phyloP scores from a whole-genome alignment of 2,888 invertebrate genomes.

The Nephrotoma flavescens region DNA sequence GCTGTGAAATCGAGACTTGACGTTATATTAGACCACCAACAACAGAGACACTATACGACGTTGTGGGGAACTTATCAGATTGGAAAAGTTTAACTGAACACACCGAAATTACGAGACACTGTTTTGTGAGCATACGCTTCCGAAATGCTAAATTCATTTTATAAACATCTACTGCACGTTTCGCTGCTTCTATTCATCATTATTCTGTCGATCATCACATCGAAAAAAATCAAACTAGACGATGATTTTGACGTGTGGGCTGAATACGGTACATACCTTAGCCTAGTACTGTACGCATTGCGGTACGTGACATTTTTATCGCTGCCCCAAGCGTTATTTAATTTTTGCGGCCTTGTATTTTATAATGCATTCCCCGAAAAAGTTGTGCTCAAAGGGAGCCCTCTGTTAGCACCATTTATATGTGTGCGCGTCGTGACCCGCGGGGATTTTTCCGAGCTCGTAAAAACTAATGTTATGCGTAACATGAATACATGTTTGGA shows the following conservation, averaged over 20 bases:
- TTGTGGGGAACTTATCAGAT: neutral
- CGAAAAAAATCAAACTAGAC: slow-evolving; percentile 45
- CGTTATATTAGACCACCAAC: neutral
- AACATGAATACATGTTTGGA: slow-evolving; percentile 80
- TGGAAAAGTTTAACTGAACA: neutral
- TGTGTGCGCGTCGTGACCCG: slow-evolving; percentile 89
- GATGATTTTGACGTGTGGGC: slow-evolving; percentile 60
- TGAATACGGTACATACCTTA: slow-evolving; percentile 61
- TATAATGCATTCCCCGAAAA: slow-evolving; percentile 94
- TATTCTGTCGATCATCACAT: slow-evolving; percentile 53
- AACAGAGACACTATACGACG: neutral
- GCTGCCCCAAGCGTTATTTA: slow-evolving; percentile 74
- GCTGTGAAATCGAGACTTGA: neutral
- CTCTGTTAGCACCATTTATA: slow-evolving; percentile 82
- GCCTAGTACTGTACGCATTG: slow-evolving; percentile 59
- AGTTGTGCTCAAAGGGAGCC: slow-evolving; percentile 76
- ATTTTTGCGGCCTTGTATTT: slow-evolving; percentile 66
- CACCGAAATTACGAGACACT: neutral
- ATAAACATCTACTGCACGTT: slow-evolving; percentile 72
- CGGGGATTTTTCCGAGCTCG: slow-evolving; percentile 85
- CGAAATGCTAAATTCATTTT: slow-evolving; percentile 26
- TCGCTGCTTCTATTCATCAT: slow-evolving; percentile 58
- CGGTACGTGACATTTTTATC: slow-evolving; percentile 71
- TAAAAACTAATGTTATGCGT: slow-evolving; percentile 68
- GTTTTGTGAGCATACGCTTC: neutral